A percentile compares a stretch with the other conserved stretches of the same genome.
Evolutionary conservation across 2,113 vertebrate species (phyloP).

Genomic region (Ranitomeya variabilis): DNA sequence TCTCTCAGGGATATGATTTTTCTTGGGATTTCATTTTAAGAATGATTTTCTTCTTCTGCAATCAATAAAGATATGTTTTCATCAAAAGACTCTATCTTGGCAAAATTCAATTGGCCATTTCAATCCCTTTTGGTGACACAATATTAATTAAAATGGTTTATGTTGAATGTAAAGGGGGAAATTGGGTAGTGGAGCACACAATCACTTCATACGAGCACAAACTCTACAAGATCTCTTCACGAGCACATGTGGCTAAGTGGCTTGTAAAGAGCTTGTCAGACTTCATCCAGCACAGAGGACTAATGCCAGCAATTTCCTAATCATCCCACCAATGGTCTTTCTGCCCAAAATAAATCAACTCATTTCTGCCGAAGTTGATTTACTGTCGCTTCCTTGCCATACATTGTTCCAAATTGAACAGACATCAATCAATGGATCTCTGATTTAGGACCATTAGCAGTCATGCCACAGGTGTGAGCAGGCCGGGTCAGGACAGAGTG

Average conservation of each 20-base stretch:
- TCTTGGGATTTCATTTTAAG: conserved; percentile 82
- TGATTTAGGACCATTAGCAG: not conserved
- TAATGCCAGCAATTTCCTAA: not conserved
- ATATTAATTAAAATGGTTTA: conserved; percentile 82
- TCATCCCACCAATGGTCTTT: not conserved
- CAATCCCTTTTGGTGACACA: conserved; percentile 77
- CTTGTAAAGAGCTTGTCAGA: not conserved
- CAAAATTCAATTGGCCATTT: conserved; percentile 79
- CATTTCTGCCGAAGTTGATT: not conserved
- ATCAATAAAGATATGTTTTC: conserved; percentile 85
- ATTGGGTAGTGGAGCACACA: conserved; percentile 62
- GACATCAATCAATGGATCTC: not conserved
- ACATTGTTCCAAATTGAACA: not conserved
- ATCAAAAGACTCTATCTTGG: conserved; percentile 80
- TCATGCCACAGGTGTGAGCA: no score
- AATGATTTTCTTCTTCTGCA: conserved; percentile 80
- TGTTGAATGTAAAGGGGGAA: conserved; percentile 72
- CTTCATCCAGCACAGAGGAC: not conserved
- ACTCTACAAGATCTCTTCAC: conserved; percentile 32
- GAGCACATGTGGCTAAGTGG: not conserved
- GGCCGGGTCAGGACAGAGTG: no score
- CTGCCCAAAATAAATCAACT: not conserved
- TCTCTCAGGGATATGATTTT: conserved; percentile 83
- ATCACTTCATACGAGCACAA: conserved; percentile 52
- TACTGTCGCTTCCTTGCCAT: not conserved